These are phyloP conservation scores for Eristalinus aeneus DNA, from an alignment of 2,888 invertebrate species.

Conservation along the genomic window DNA sequence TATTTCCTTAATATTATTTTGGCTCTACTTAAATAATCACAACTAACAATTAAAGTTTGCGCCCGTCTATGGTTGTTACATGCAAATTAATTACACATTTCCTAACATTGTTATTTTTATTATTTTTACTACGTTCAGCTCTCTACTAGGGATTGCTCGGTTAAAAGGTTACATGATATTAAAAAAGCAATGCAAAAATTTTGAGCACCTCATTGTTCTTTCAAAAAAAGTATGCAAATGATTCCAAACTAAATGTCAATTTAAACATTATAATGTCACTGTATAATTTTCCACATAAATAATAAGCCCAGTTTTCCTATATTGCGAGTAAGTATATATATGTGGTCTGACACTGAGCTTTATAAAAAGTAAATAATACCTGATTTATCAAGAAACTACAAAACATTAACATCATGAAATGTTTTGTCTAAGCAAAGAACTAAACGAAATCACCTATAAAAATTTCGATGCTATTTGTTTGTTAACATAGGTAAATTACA, in stretches of 20 bases:
- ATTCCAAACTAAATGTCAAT: background rate
- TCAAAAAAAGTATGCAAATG: background rate
- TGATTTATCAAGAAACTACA: no score
- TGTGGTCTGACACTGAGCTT: no score
- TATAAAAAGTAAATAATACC: no score
- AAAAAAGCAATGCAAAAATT: background rate
- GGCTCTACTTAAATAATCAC: slow-evolving; percentile 68
- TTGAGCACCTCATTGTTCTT: background rate
- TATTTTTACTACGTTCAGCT: slow-evolving; percentile 19
- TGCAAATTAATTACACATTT: slow-evolving; percentile 66
- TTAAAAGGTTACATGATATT: background rate
- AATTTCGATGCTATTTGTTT: background rate
- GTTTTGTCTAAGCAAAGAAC: no score
- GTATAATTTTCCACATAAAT: background rate
- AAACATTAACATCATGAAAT: no score
- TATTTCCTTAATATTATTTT: slow-evolving; percentile 30
- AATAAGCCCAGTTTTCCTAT: background rate
- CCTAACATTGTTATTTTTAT: slow-evolving; percentile 20
- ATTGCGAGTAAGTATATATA: no score
- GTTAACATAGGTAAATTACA: background rate
- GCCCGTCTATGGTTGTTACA: slow-evolving; percentile 52
- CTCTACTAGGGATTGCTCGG: background rate
- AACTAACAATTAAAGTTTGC: slow-evolving; percentile 68
- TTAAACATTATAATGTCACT: background rate
- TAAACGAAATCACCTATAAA: background rate